Evolutionary conservation across 2,797 vertebrate genomes (phyloP).

Genomic region (Rhincodon typus): DNA sequence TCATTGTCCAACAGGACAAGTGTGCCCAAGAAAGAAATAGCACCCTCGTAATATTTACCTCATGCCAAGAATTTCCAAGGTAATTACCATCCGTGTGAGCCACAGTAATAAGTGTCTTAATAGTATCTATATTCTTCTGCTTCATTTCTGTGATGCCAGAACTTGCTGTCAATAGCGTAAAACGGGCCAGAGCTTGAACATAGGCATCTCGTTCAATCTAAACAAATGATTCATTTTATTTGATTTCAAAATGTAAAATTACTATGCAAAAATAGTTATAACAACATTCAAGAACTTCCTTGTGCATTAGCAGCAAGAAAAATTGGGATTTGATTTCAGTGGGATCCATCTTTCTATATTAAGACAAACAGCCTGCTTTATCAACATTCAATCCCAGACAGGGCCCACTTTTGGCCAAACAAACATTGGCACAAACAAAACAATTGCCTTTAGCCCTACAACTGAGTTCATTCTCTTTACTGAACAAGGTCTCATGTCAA

Average conservation of each 20-base stretch:
- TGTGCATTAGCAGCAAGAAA: not conserved
- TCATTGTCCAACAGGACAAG: not conserved
- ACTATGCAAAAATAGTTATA: not conserved
- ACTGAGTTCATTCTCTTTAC: not conserved
- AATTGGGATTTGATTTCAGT: not conserved
- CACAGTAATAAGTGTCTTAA: slow-evolving; percentile 97
- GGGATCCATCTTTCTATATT: not conserved
- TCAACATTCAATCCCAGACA: not conserved
- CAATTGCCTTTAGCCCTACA: not conserved
- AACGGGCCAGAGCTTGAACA: slow-evolving; percentile 90
- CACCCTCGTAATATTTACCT: slow-evolving; percentile 59
- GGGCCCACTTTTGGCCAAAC: not conserved
- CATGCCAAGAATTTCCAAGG: slow-evolving; percentile 94
- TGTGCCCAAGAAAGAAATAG: not conserved
- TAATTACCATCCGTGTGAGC: slow-evolving; percentile 98
- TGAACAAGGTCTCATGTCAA: not conserved
- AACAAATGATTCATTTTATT: slow-evolving; percentile 27
- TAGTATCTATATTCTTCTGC: slow-evolving; percentile 98
- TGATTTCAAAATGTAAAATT: not conserved
- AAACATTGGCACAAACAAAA: not conserved
- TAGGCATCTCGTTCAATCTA: slow-evolving; percentile 95
- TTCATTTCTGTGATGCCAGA: slow-evolving; percentile 99
- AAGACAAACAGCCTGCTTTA: not conserved
- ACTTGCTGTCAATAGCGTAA: slow-evolving; percentile 90
- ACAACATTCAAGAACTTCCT: not conserved